Evolutionary conservation across 2,113 vertebrate genomes (phyloP).

Genomic region (Tenrec ecaudatus): DNA sequence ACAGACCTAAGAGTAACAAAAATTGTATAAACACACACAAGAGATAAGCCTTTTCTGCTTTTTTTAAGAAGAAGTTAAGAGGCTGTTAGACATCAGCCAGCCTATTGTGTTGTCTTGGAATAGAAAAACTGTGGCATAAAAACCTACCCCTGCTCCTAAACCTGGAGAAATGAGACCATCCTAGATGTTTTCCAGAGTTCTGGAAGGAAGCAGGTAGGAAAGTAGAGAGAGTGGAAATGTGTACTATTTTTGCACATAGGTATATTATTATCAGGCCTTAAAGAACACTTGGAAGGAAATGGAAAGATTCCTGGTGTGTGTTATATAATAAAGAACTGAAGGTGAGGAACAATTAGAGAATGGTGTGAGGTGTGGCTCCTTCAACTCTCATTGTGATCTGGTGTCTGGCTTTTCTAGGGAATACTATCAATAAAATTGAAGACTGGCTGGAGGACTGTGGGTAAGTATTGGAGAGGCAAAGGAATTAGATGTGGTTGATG

Average conservation of each 20-base stretch:
- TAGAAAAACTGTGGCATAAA: not conserved
- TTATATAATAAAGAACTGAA: not conserved
- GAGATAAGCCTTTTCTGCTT: not conserved
- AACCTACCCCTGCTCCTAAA: not conserved
- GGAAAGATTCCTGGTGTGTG: not conserved
- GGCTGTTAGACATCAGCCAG: no score
- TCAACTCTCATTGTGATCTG: not conserved
- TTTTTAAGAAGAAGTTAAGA: no score
- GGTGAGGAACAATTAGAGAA: not conserved
- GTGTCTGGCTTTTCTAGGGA: slow-evolving; percentile 70
- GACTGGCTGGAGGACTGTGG: slow-evolving; percentile 82
- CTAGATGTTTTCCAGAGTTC: slow-evolving; percentile 4
- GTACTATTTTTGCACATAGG: not conserved
- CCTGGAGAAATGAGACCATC: not conserved
- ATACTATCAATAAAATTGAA: slow-evolving; percentile 79
- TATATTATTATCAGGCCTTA: not conserved
- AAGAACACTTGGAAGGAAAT: not conserved
- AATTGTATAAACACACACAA: not conserved
- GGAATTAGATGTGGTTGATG: not conserved
- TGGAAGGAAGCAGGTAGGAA: not conserved
- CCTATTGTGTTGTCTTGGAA: no score
- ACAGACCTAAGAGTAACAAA: not conserved
- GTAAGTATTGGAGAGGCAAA: slow-evolving; percentile 54
- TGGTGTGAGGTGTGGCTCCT: not conserved
- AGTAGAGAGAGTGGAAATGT: not conserved